These are phyloP conservation scores for Carabus problematicus DNA, from an alignment of 2,888 invertebrate species.

Conservation along the genomic window DNA sequence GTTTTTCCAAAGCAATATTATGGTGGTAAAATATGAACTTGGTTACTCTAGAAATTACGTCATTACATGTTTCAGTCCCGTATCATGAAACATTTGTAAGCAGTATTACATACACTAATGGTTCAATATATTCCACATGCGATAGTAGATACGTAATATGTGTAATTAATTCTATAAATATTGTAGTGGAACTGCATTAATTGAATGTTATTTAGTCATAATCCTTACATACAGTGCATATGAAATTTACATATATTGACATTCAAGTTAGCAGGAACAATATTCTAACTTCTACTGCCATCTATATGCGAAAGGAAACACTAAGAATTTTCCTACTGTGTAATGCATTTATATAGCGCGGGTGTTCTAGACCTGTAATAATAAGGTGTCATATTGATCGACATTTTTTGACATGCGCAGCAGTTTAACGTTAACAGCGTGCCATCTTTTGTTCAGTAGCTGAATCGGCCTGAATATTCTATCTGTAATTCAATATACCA, in stretches of 20 bases:
- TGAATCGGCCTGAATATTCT: too few species aligned
- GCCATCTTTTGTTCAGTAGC: too few species aligned
- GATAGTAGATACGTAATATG: conserved; percentile 20
- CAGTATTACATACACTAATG: not conserved
- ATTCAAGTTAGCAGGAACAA: not conserved
- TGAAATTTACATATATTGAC: conserved; percentile 34
- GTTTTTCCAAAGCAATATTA: not conserved
- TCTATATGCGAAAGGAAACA: not conserved
- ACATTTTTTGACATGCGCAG: too few species aligned
- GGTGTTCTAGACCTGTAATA: too few species aligned
- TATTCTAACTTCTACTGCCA: not conserved
- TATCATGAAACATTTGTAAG: too few species aligned
- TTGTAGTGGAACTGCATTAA: conserved; percentile 31
- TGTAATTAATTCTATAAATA: conserved; percentile 24
- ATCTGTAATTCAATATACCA: too few species aligned
- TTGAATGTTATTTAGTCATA: conserved; percentile 38
- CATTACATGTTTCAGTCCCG: too few species aligned
- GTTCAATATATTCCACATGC: too few species aligned
- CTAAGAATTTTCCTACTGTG: too few species aligned
- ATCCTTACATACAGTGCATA: conserved; percentile 17
- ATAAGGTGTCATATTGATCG: too few species aligned
- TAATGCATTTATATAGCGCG: too few species aligned
- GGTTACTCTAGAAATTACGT: conserved; percentile 3
- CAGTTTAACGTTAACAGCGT: too few species aligned
- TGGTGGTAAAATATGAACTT: not conserved